Conservation (phyloP, 2,797 vertebrate genomes). For the Sardinella longiceps region DNA sequence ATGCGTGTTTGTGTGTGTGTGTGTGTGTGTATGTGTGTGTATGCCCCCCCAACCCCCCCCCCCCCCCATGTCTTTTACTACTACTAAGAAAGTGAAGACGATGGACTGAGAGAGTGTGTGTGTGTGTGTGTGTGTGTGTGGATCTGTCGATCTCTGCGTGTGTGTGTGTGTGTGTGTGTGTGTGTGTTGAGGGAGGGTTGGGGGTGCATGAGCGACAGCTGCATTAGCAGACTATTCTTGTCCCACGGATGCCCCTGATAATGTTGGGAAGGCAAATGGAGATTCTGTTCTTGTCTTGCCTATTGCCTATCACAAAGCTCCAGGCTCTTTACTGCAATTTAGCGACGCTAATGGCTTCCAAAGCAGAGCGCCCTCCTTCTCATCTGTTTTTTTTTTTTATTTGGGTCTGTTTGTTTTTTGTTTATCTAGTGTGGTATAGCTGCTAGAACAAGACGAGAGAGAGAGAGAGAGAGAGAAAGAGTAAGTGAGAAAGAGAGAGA, state of each 20-base stretch:
- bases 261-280: background rate
- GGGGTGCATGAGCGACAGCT: background rate
- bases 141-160: background rate
- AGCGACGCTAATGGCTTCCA: constrained; percentile 65
- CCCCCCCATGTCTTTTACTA: too few species aligned
- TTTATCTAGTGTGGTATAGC: constrained; percentile 56
- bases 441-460: constrained; percentile 44
- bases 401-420: background rate
- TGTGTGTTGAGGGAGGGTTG: too few species aligned
- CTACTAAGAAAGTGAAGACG: background rate
- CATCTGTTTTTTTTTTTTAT: background rate
- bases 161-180: background rate
- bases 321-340: constrained; percentile 49
- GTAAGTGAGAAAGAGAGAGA: background rate
- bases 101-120: too few species aligned
- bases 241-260: background rate
- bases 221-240: background rate
- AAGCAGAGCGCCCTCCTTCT: constrained; percentile 36
- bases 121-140: background rate
- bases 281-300: background rate
- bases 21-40: background rate
- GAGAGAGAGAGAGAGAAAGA: background rate
- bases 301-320: background rate
- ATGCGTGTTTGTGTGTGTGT: background rate
- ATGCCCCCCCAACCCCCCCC: too few species aligned